A percentile compares a stretch with the other conserved stretches of the same genome.
Evolutionary conservation across 2,888 invertebrate genomes (phyloP).

Genomic region (Chouioia cunea): DNA sequence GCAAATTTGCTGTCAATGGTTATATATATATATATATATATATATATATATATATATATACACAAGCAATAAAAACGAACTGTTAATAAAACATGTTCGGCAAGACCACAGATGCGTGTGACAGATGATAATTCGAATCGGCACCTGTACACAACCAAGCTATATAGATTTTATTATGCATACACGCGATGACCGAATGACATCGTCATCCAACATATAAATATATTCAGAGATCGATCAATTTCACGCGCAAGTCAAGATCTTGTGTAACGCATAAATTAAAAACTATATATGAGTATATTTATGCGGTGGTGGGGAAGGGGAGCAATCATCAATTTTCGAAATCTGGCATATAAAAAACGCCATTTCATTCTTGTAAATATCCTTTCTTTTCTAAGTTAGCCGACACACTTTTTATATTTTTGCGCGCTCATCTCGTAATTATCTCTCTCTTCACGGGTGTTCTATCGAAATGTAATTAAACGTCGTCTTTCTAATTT

Average conservation of each 20-base stretch:
- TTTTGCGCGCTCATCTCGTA: no score
- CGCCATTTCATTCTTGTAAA: no score
- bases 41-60: no score
- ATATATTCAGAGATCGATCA: conserved; percentile 12
- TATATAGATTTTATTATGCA: conserved; percentile 24
- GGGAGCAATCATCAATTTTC: conserved; percentile 39
- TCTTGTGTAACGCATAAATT: conserved; percentile 36
- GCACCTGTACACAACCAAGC: conserved; percentile 1
- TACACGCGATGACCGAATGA: conserved; percentile 16
- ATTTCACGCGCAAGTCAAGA: conserved; percentile 33
- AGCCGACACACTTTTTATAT: no score
- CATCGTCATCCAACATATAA: background rate
- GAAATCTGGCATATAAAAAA: background rate
- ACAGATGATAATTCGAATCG: conserved; percentile 28
- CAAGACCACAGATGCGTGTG: background rate
- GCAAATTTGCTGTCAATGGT: no score
- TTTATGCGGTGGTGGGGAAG: conserved; percentile 6
- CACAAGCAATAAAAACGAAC: no score
- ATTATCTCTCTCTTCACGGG: no score
- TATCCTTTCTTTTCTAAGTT: no score
- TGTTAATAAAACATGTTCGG: conserved; percentile 15
- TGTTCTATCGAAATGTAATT: no score
- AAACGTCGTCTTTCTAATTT: no score
- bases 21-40: no score
- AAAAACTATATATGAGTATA: conserved; percentile 22